These are phyloP conservation scores for Galerucella pusilla DNA, from an alignment of 2,888 invertebrate species.

Conservation along the genomic window DNA sequence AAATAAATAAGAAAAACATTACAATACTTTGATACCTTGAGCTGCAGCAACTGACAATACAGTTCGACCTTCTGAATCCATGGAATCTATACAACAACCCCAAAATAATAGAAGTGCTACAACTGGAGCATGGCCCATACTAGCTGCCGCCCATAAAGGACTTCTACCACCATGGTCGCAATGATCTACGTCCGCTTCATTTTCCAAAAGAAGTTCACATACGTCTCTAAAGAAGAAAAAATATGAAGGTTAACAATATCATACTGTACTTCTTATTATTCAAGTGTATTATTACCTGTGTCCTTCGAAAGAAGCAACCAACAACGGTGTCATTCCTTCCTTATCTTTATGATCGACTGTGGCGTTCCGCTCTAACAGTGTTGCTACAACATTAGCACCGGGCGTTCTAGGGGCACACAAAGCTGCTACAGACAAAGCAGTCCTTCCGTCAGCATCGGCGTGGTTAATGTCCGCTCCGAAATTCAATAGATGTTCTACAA, in stretches of 20 bases:
- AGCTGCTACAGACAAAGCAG: slow-evolving; percentile 88
- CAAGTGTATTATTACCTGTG: slow-evolving; percentile 72
- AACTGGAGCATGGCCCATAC: slow-evolving; percentile 89
- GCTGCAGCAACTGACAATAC: slow-evolving; percentile 88
- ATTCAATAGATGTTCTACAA: slow-evolving; percentile 84
- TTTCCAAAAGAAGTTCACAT: slow-evolving; percentile 89
- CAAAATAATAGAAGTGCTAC: slow-evolving; percentile 90
- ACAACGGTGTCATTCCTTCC: slow-evolving; percentile 87
- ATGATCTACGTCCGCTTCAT: slow-evolving; percentile 92
- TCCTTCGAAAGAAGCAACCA: slow-evolving; percentile 92
- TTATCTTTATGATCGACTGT: slow-evolving; percentile 85
- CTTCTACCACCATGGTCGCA: slow-evolving; percentile 84
- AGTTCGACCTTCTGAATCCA: slow-evolving; percentile 94
- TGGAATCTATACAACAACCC: slow-evolving; percentile 95
- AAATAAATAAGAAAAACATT: too few relatives aligned
- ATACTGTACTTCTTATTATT: background rate
- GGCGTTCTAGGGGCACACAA: slow-evolving; percentile 85
- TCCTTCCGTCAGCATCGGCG: slow-evolving; percentile 87
- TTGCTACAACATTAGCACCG: slow-evolving; percentile 76
- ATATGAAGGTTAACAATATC: background rate
- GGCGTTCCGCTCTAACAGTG: slow-evolving; percentile 84
- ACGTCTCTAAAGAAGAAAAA: slow-evolving; percentile 73
- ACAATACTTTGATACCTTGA: slow-evolving; percentile 69
- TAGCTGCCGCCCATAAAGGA: slow-evolving; percentile 92
- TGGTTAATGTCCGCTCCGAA: slow-evolving; percentile 87